A percentile compares a stretch with the other conserved stretches of the same genome.
phyloP scores from a whole-genome alignment of 2,113 vertebrate species.

The Bufo bufo region DNA sequence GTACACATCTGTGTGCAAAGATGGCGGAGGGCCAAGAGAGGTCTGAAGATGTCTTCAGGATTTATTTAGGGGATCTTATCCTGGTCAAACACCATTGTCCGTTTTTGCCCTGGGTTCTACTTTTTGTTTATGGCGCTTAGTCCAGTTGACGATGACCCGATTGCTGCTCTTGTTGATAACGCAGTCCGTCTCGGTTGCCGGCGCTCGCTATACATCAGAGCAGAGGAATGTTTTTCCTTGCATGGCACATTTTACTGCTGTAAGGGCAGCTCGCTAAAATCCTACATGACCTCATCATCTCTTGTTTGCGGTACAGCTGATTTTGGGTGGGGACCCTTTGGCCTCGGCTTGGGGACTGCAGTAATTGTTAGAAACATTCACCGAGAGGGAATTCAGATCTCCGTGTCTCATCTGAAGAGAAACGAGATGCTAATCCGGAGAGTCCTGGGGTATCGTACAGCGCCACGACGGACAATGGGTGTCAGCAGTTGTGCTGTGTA shows the following conservation, averaged over 20 bases:
- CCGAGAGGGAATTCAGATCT: slow-evolving; percentile 6
- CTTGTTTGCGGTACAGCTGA: slow-evolving; percentile 36
- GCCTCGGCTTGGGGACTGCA: slow-evolving; percentile 10
- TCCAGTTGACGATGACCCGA: not conserved
- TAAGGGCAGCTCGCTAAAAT: slow-evolving; percentile 8
- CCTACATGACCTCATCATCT: slow-evolving; percentile 36
- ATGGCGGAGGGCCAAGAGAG: no score
- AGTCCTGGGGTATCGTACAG: not conserved
- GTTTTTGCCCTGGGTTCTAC: no score
- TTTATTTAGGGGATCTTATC: no score
- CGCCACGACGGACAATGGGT: not conserved
- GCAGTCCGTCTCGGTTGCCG: not conserved
- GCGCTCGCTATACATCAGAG: not conserved
- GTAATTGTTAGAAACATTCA: slow-evolving; percentile 19
- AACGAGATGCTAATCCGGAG: slow-evolving; percentile 3
- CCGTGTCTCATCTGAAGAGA: not conserved
- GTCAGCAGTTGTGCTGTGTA: not conserved
- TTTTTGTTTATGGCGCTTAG: no score
- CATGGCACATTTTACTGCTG: slow-evolving; percentile 17
- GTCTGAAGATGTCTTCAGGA: no score
- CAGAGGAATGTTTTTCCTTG: slow-evolving; percentile 35
- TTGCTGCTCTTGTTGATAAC: not conserved
- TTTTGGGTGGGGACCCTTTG: slow-evolving; percentile 44
- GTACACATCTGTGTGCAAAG: no score
- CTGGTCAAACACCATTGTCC: no score